Conservation (phyloP, 2,797 vertebrate species). For the Acridotheres tristis region DNA sequence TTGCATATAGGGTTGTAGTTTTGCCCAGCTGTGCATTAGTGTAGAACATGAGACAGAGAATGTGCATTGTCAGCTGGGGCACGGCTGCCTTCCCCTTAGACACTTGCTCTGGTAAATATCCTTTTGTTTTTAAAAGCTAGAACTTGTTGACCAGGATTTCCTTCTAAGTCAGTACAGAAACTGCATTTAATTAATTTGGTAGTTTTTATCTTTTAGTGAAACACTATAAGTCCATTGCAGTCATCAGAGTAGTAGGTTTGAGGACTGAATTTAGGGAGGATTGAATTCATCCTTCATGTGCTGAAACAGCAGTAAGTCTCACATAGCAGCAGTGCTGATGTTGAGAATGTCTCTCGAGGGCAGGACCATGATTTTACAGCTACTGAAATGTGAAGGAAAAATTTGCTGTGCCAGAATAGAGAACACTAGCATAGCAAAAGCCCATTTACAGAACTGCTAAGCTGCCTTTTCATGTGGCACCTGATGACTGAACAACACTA, state of each 20-base stretch:
- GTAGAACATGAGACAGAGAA: not conserved
- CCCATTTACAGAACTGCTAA: not conserved
- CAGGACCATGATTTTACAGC: not conserved
- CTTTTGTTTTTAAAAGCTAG: not conserved
- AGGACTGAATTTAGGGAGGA: not conserved
- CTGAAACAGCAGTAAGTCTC: slow-evolving; percentile 41
- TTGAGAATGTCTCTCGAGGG: not conserved
- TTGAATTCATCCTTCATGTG: slow-evolving; percentile 13
- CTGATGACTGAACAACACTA: not conserved
- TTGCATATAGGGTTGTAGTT: not conserved
- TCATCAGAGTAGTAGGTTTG: not conserved
- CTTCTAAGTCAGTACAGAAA: not conserved
- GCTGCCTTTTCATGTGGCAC: not conserved
- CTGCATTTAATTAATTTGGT: not conserved
- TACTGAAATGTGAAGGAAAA: not conserved
- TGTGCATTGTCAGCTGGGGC: not conserved
- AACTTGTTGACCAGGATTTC: not conserved
- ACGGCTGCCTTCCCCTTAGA: not conserved
- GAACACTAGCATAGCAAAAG: not conserved
- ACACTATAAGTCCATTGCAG: not conserved
- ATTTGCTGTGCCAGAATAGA: not conserved
- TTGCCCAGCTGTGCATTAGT: not conserved
- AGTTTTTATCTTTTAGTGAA: slow-evolving; percentile 10
- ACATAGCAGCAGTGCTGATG: not conserved
- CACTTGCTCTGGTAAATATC: not conserved